Conservation (phyloP, 2,888 invertebrate genomes). For the Maniola hyperantus region DNA sequence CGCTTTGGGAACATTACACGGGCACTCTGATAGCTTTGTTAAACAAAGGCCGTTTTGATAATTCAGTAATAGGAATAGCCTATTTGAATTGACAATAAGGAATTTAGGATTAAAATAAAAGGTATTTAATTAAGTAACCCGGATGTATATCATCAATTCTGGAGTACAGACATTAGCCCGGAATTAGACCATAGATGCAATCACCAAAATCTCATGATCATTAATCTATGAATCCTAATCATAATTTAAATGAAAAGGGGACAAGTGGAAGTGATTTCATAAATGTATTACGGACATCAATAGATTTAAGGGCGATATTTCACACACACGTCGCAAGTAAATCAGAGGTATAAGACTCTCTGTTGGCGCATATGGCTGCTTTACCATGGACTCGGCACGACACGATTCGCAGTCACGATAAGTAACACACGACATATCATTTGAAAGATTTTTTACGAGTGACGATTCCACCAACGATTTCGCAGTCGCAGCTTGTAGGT, state of each 20-base stretch:
- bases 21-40: slow-evolving; percentile 51
- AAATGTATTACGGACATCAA: slow-evolving; percentile 37
- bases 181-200: neutral
- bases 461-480: neutral
- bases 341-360: slow-evolving; percentile 45
- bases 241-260: slow-evolving; percentile 20
- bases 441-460: neutral
- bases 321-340: slow-evolving; percentile 53
- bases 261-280: slow-evolving; percentile 35
- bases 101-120: slow-evolving; percentile 4
- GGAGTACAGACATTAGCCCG: no score
- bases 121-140: neutral
- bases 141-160: no score
- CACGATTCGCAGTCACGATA: neutral
- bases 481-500: no score
- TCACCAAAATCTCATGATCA: neutral
- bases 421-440: neutral
- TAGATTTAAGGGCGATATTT: slow-evolving; percentile 48
- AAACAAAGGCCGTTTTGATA: slow-evolving; percentile 51
- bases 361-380: slow-evolving; percentile 10
- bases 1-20: slow-evolving; percentile 53
- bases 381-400: neutral
- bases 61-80: slow-evolving; percentile 39
- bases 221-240: neutral
- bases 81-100: slow-evolving; percentile 32